Evolutionary conservation across 2,797 vertebrate genomes (phyloP).

Genomic region (Halcyon smyrnensis): DNA sequence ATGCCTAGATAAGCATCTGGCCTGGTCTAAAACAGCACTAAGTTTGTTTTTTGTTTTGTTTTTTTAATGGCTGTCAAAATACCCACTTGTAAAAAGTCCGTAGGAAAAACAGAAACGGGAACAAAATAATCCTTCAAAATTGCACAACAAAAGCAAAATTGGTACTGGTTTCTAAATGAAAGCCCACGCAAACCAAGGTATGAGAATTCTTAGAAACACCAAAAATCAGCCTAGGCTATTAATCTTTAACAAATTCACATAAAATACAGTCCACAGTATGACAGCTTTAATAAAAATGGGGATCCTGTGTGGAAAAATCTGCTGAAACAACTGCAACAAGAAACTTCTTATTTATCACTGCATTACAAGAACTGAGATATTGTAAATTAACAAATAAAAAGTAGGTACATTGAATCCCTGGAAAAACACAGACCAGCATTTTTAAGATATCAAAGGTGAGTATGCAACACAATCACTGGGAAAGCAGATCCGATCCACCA

Average conservation of each 20-base stretch:
- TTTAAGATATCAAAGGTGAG: not conserved
- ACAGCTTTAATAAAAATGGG: not conserved
- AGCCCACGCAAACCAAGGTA: not conserved
- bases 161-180: not conserved
- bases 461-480: not conserved
- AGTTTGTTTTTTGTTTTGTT: not conserved
- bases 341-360: not conserved
- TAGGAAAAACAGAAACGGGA: not conserved
- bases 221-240: not conserved
- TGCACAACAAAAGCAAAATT: not conserved
- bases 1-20: slow-evolving; percentile 40
- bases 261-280: not conserved
- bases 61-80: not conserved
- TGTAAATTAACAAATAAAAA: not conserved
- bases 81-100: not conserved
- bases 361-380: not conserved
- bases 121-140: not conserved
- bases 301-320: not conserved
- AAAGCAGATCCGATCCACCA: not conserved
- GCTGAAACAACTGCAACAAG: not conserved
- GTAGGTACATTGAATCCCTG: rapidly evolving
- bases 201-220: not conserved
- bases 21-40: not conserved
- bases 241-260: not conserved
- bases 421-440: not conserved